Evolutionary conservation across 1,140 invertebrate species (phyloP), one percentile per base, ranked within the genome.

Genomic region (Bacillus rossius): DNA sequence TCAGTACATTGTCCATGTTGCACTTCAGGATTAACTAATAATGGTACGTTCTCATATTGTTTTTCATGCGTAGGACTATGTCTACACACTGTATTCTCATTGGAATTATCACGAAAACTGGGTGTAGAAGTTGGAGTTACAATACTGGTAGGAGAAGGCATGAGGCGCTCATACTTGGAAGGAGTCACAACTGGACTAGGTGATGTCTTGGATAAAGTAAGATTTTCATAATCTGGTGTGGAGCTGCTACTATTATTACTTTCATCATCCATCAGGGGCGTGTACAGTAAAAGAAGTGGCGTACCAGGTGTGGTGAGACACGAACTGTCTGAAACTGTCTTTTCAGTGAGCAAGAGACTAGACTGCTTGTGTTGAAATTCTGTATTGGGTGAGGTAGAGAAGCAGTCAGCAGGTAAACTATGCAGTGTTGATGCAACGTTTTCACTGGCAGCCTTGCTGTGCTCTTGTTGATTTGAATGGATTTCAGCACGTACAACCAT

Each of bases 241-340:
- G 37, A 43, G 22, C 8, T 55, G 22, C 53, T 55, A n/a, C 53
- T 42, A 26, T 25, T 20, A 38, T 47, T 59, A 42, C 20, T 43
- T n/a, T 41, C 50, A 38, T 59, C 52, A 45, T 61, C 55, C 26
- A 53, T 29, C 10, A 59, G 52, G 4, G 51, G 63, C 37, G 50
- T 43, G 42, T 60, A 60, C 16, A 56, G 19, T 34, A 34, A 1
- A 14, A 47, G 42, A 40, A 60, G 42, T n/a, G 65, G 64, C 10
- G 67, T 69, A 43, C 62, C 61, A 13, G 65, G 64, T 2, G 64
- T 66, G 0, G 64, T 64, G 3, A 64, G 51, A 29, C 61, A 60
- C 45, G 65, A 65, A 47, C 65, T 67, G 19, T 73, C 71, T 8
- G 71, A 72, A 13, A 67, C 64, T 8, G 71, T 68, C 3, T 65